Percentiles rank a stretch among this genome's conserved stretches.
These are phyloP conservation scores for Chloroceryle aenea DNA, from an alignment of 2,113 vertebrate species.

Conservation along the genomic window DNA sequence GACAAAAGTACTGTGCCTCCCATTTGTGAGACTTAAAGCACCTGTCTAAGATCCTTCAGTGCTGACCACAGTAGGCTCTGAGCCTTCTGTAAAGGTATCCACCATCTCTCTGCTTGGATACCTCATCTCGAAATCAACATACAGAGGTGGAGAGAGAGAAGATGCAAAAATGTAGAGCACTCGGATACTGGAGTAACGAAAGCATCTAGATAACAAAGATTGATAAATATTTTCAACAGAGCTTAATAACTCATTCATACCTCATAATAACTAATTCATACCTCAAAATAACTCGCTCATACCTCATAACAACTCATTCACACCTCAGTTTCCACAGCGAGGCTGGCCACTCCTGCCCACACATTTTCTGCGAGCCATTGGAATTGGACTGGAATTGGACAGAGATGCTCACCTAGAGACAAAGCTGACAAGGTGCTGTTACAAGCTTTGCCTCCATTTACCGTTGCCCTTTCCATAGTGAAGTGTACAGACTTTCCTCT, in stretches of 20 bases:
- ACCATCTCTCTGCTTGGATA: neutral
- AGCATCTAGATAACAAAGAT: neutral
- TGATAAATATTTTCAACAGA: neutral
- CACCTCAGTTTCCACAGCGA: neutral
- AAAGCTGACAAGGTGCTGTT: neutral
- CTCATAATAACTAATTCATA: neutral
- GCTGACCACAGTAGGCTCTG: neutral
- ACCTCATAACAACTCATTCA: neutral
- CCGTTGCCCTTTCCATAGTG: neutral
- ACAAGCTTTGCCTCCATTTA: neutral
- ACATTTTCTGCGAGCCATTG: neutral
- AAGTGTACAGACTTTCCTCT: neutral
- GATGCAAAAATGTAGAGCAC: neutral
- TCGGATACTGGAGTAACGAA: neutral
- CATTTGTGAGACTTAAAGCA: neutral
- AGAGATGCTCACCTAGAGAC: neutral
- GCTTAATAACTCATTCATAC: neutral
- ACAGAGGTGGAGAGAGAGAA: neutral
- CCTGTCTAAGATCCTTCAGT: neutral
- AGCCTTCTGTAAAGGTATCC: neutral
- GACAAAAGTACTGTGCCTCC: neutral
- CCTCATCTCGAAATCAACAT: neutral
- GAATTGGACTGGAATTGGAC: neutral
- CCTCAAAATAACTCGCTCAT: neutral
- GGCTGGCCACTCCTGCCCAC: neutral